A percentile compares a stretch with the other conserved stretches of the same genome.
These are phyloP conservation scores for Acleris literana DNA, from an alignment of 2,888 invertebrate genomes.

Conservation along the genomic window DNA sequence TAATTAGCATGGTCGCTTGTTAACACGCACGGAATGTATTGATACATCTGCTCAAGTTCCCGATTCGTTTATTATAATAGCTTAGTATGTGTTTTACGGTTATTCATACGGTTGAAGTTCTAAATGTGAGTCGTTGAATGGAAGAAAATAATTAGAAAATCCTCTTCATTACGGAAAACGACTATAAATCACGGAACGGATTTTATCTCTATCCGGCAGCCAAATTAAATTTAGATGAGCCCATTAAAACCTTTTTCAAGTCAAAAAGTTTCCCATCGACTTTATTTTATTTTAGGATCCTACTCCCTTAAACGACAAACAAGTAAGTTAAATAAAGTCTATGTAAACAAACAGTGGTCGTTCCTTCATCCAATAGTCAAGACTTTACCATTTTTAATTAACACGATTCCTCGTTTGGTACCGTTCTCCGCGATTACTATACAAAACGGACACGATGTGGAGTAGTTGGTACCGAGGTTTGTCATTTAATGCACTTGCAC, in stretches of 20 bases:
- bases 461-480: too few species aligned
- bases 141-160: not conserved
- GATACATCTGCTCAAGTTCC: not conserved
- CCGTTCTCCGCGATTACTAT: too few species aligned
- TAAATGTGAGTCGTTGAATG: too few species aligned
- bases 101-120: not conserved
- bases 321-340: too few species aligned
- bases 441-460: too few species aligned
- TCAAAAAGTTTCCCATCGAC: not conserved
- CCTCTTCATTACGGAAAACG: not conserved
- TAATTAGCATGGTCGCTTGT: not conserved
- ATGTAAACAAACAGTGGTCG: too few species aligned
- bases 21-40: not conserved
- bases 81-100: not conserved
- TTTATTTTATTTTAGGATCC: too few species aligned
- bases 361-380: too few species aligned
- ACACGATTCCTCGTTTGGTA: too few species aligned
- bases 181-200: not conserved
- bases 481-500: conserved; percentile 5
- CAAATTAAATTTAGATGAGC: not conserved
- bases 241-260: not conserved
- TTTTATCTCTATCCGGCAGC: not conserved
- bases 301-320: too few species aligned
- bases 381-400: too few species aligned
- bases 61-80: not conserved